Evolutionary conservation across 2,888 invertebrate species (phyloP).

Genomic region (Tiliacea aurago): DNA sequence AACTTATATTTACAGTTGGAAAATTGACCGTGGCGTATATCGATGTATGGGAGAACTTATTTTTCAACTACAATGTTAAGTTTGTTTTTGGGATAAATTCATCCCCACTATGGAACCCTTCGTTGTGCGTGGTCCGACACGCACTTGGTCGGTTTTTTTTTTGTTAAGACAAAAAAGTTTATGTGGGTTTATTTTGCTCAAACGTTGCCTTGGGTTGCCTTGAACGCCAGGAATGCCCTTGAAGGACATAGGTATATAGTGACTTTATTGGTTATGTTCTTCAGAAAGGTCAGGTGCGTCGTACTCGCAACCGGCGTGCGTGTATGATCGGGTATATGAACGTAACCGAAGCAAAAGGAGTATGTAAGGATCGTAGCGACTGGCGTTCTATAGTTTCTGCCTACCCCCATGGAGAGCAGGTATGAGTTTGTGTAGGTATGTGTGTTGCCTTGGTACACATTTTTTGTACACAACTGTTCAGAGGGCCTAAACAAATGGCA

Average conservation of each 20-base stretch:
- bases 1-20: too few relatives aligned
- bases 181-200: neutral
- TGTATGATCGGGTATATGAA: neutral
- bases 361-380: neutral
- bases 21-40: too few relatives aligned
- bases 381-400: neutral
- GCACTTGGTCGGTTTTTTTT: neutral
- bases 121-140: too few relatives aligned
- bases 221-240: too few relatives aligned
- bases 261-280: neutral
- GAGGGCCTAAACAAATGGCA: too few relatives aligned
- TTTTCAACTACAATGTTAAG: too few relatives aligned
- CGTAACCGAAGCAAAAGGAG: neutral
- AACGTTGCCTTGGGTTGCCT: neutral
- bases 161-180: conserved; percentile 6
- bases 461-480: too few relatives aligned
- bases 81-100: too few relatives aligned
- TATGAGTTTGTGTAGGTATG: neutral
- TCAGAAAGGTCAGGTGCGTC: neutral
- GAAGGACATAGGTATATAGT: neutral
- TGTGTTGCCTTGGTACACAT: too few relatives aligned
- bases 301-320: neutral
- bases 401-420: neutral
- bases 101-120: too few relatives aligned
- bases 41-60: too few relatives aligned